Conservation (phyloP, 2,888 invertebrate genomes). For the Luperina nickerlii region DNA sequence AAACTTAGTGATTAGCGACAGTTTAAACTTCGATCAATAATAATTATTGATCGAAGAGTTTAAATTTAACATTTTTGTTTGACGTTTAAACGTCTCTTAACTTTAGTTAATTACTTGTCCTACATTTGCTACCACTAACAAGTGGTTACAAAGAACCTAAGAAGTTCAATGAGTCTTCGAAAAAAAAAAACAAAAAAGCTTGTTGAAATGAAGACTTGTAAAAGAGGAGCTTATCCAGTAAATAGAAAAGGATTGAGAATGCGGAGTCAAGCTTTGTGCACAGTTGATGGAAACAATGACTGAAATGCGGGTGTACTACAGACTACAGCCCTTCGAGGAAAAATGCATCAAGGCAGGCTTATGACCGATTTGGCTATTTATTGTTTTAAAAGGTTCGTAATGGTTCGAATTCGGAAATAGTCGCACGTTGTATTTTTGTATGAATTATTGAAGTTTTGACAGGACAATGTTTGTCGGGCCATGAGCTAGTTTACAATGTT, state of each 20-base stretch:
- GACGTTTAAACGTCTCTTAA: not conserved
- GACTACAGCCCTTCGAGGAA: not conserved
- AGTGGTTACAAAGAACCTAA: not conserved
- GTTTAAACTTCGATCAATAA: no score
- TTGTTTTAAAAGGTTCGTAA: no score
- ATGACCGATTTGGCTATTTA: no score
- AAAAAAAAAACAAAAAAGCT: not conserved
- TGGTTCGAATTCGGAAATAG: not conserved
- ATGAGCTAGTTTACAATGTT: not conserved
- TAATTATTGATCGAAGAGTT: no score
- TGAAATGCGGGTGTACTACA: not conserved
- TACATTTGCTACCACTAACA: slow-evolving; percentile 14
- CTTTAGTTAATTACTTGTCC: slow-evolving; percentile 28
- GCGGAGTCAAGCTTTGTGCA: not conserved
- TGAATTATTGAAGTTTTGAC: not conserved
- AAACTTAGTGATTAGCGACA: not conserved
- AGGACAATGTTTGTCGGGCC: not conserved
- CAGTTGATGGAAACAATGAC: not conserved
- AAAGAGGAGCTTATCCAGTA: not conserved
- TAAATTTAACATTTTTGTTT: no score
- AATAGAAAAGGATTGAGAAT: not conserved
- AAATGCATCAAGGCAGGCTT: no score
- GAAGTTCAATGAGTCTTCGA: slow-evolving; percentile 25
- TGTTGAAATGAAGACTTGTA: not conserved
- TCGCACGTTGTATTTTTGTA: not conserved